These are phyloP conservation scores for Donacobius atricapilla DNA, from an alignment of 2,113 vertebrate genomes.

Conservation along the genomic window DNA sequence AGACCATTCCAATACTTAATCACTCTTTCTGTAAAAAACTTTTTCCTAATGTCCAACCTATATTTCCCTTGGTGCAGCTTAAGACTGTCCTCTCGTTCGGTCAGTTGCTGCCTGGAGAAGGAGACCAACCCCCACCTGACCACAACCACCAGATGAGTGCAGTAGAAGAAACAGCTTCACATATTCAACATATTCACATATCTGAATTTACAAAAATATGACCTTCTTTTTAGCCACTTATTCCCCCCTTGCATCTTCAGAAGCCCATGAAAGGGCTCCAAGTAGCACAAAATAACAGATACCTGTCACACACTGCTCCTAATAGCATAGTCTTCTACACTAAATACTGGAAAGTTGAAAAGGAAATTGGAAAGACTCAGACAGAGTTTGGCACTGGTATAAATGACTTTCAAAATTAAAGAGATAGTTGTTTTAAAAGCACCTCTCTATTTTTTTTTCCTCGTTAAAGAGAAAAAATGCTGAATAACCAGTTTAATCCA, in stretches of 20 bases:
- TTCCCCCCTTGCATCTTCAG: not conserved
- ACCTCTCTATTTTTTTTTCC: not conserved
- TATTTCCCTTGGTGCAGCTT: not conserved
- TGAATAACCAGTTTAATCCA: not conserved
- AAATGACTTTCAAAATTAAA: not conserved
- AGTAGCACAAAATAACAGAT: not conserved
- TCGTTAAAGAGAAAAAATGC: not conserved
- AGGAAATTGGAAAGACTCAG: not conserved
- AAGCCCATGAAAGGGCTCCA: not conserved
- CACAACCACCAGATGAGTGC: not conserved
- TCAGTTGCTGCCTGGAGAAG: not conserved
- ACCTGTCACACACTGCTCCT: accelerated
- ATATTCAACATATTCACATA: not conserved
- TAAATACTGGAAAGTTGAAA: not conserved
- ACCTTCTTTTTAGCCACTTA: not conserved
- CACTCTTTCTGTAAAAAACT: not conserved
- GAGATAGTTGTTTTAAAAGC: not conserved
- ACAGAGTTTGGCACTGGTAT: not conserved
- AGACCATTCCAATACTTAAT: not conserved
- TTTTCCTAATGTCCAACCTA: not conserved
- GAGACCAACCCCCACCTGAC: not conserved
- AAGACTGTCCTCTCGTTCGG: not conserved
- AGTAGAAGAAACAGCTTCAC: not conserved
- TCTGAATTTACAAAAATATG: not conserved
- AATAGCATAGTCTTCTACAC: not conserved